phyloP scores from a whole-genome alignment of 2,797 vertebrate genomes.

The Lophotriccus pileatus region DNA sequence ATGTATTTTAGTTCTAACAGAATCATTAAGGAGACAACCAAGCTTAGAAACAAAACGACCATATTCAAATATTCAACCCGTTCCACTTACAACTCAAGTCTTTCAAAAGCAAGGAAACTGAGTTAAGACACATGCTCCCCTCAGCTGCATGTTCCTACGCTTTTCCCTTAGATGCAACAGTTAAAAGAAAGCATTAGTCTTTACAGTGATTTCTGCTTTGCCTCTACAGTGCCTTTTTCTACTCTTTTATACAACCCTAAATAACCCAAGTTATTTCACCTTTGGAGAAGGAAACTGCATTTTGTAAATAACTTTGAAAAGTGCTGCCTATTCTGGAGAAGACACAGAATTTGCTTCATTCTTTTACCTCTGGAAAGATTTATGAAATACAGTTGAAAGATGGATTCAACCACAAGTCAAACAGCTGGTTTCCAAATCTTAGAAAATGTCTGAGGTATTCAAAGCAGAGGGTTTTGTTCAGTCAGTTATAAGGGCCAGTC shows the following conservation, averaged over 20 bases:
- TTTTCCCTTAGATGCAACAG: not conserved
- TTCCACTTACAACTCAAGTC: not conserved
- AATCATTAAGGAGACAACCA: not conserved
- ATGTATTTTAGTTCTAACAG: not conserved
- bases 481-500: not conserved
- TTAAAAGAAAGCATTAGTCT: conserved; percentile 31
- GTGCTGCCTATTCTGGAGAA: not conserved
- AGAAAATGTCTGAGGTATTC: conserved; percentile 11
- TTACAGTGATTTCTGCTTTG: conserved; percentile 15
- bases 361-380: conserved; percentile 48
- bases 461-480: conserved; percentile 34
- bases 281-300: not conserved
- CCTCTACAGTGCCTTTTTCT: not conserved
- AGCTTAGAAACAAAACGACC: conserved; percentile 6
- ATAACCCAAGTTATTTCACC: not conserved
- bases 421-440: conserved; percentile 1
- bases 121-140: not conserved
- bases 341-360: conserved; percentile 12
- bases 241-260: not conserved
- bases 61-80: not conserved
- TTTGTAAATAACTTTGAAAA: conserved; percentile 46
- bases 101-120: conserved; percentile 42
- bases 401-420: not conserved
- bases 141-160: not conserved
- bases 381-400: conserved; percentile 23